Conservation (phyloP, 2,888 invertebrate genomes). For the Venusia cambrica region DNA sequence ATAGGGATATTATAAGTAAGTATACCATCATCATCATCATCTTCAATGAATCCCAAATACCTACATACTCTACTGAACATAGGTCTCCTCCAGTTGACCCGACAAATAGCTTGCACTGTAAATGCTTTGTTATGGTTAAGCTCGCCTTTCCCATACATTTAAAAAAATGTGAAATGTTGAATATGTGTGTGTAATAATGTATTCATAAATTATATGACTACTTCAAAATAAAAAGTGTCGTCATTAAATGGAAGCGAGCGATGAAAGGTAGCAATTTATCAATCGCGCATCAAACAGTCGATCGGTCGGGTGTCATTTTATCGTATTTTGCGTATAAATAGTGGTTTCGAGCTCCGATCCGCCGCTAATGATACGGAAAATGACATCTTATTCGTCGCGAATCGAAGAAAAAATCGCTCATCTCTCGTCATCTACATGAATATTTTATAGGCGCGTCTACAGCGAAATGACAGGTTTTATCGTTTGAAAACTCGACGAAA, state of each 20-base stretch:
- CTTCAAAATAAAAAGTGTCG: constrained; percentile 20
- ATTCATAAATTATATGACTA: too few relatives aligned
- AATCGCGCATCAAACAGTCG: constrained; percentile 78
- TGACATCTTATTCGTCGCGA: constrained; percentile 81
- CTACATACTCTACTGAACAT: too few relatives aligned
- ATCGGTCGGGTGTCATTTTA: constrained; percentile 77
- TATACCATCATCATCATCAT: too few relatives aligned
- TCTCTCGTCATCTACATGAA: constrained; percentile 77
- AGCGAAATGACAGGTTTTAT: constrained; percentile 81
- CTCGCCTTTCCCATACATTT: too few relatives aligned
- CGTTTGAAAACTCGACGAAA: constrained; percentile 80
- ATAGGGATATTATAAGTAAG: too few relatives aligned
- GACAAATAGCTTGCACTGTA: too few relatives aligned
- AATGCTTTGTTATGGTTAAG: too few relatives aligned
- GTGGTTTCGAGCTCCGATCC: constrained; percentile 72
- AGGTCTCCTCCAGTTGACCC: too few relatives aligned
- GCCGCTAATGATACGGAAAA: constrained; percentile 82
- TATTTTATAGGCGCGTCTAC: constrained; percentile 81
- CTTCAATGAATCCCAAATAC: too few relatives aligned
- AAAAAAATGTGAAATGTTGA: too few relatives aligned
- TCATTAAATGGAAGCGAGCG: constrained; percentile 45
- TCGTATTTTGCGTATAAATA: constrained; percentile 81
- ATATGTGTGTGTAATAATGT: too few relatives aligned
- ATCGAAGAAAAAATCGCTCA: constrained; percentile 81
- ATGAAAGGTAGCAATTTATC: constrained; percentile 75